These are phyloP conservation scores for Adrianichthys oophorus DNA, from an alignment of 2,797 vertebrate genomes.

Conservation along the genomic window DNA sequence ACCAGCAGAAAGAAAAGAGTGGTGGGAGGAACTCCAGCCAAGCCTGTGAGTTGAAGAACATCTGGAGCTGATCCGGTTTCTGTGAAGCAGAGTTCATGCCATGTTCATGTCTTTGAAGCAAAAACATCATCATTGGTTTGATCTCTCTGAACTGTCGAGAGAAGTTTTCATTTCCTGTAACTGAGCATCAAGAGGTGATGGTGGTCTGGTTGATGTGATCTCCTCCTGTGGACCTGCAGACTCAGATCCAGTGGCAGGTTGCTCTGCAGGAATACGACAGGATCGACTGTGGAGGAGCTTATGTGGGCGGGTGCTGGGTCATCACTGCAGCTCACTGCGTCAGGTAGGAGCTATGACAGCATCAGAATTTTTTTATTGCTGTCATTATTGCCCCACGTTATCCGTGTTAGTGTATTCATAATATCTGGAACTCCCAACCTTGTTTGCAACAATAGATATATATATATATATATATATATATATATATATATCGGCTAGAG, in stretches of 20 bases:
- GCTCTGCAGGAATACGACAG: constrained; percentile 74
- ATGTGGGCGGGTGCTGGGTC: constrained; percentile 92
- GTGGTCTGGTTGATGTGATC: not conserved
- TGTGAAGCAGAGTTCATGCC: not conserved
- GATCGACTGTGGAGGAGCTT: constrained; percentile 87
- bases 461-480: too few relatives aligned
- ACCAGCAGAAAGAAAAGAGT: constrained; percentile 53
- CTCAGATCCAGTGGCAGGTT: constrained; percentile 94
- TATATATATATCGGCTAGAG: too few relatives aligned
- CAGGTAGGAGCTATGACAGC: constrained; percentile 73
- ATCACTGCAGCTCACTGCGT: constrained; percentile 94
- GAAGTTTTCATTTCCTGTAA: too few relatives aligned
- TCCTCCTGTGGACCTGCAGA: constrained; percentile 62
- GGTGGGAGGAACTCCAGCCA: constrained; percentile 63
- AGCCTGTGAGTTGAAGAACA: constrained; percentile 57
- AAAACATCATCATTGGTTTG: too few relatives aligned
- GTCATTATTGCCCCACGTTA: too few relatives aligned
- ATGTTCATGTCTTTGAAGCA: too few relatives aligned
- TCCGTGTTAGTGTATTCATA: too few relatives aligned
- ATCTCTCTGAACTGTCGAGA: not conserved
- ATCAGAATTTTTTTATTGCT: too few relatives aligned
- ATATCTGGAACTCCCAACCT: too few relatives aligned
- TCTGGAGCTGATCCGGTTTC: not conserved
- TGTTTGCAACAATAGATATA: too few relatives aligned
- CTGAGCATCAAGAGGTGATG: too few relatives aligned